These are phyloP conservation scores for Ginglymostoma cirratum DNA, from an alignment of 2,113 vertebrate genomes.

Conservation along the genomic window DNA sequence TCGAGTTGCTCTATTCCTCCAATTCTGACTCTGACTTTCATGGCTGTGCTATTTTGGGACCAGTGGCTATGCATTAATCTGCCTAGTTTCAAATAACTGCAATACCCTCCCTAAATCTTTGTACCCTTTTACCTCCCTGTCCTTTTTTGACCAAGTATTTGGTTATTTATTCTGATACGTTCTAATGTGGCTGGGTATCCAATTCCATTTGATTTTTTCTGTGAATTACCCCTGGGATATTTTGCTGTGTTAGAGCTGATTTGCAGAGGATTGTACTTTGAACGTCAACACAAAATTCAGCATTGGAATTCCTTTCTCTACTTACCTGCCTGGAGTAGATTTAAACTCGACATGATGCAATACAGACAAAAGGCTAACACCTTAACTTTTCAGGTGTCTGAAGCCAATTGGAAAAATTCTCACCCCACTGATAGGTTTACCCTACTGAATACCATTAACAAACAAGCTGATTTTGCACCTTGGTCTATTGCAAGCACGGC, in stretches of 20 bases:
- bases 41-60: neutral
- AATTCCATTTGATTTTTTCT: neutral
- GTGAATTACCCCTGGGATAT: neutral
- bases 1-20: neutral
- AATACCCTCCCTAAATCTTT: too few species aligned
- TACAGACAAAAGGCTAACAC: neutral
- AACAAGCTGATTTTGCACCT: too few species aligned
- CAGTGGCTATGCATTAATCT: neutral
- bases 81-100: too few species aligned
- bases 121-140: too few species aligned
- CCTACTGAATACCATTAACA: neutral
- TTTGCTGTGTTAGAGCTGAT: too few species aligned
- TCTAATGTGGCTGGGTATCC: neutral
- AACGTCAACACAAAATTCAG: neutral
- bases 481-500: too few species aligned
- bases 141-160: too few species aligned
- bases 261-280: neutral
- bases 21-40: neutral
- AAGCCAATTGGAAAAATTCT: neutral
- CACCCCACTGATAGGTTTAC: neutral
- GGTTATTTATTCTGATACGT: neutral
- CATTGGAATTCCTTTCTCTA: neutral
- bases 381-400: neutral
- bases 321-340: neutral
- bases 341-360: neutral